Percentiles rank a stretch among this genome's conserved stretches.
Conservation (phyloP, 2,888 invertebrate genomes). For the Chaetoderma sp. region DNA sequence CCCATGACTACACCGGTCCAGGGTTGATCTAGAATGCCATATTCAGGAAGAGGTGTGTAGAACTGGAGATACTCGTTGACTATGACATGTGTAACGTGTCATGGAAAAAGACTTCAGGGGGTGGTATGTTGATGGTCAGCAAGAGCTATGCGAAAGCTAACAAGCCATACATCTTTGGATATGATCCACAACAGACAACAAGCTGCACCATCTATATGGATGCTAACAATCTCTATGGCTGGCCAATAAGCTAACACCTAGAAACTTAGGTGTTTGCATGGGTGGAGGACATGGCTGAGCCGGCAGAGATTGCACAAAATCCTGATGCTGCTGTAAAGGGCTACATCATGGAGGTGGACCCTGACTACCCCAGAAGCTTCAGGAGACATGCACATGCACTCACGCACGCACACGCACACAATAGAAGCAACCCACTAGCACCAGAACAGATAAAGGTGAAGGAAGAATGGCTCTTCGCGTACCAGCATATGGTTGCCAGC, state of each 20-base stretch:
- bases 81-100: slow-evolving; percentile 45
- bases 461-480: too few relatives aligned
- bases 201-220: slow-evolving; percentile 38
- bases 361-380: slow-evolving; percentile 65
- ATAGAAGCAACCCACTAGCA: slow-evolving; percentile 54
- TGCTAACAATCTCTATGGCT: slow-evolving; percentile 39
- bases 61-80: slow-evolving; percentile 50
- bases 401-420: too few relatives aligned
- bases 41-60: slow-evolving; percentile 47
- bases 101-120: slow-evolving; percentile 34
- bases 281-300: slow-evolving; percentile 19
- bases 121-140: slow-evolving; percentile 38
- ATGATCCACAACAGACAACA: slow-evolving; percentile 29
- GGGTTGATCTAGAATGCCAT: slow-evolving; percentile 55
- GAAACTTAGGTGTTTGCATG: slow-evolving; percentile 50
- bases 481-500: too few relatives aligned
- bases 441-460: slow-evolving; percentile 40
- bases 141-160: slow-evolving; percentile 53
- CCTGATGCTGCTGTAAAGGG: slow-evolving; percentile 15
- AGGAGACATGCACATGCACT: too few relatives aligned
- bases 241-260: slow-evolving; percentile 52
- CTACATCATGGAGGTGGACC: slow-evolving; percentile 69
- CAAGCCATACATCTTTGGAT: slow-evolving; percentile 41
- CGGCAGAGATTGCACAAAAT: too few relatives aligned
- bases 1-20: slow-evolving; percentile 48